Percentiles rank a stretch among this genome's conserved stretches.
phyloP scores from a whole-genome alignment of 2,888 invertebrate genomes.

The Mactromeris polynyma region DNA sequence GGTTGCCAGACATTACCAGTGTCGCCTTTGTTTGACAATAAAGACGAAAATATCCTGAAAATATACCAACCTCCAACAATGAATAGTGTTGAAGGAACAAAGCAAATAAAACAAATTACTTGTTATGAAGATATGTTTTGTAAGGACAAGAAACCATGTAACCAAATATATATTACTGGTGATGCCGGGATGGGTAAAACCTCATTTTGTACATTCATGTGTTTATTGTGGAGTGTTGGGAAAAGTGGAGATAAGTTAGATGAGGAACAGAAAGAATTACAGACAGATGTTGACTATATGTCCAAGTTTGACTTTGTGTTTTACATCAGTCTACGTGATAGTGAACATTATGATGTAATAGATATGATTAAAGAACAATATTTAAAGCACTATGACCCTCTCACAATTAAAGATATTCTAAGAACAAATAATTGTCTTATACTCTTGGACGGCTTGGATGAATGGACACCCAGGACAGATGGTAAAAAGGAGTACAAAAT shows the following conservation, averaged over 20 bases:
- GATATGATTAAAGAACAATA: neutral
- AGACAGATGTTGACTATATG: neutral
- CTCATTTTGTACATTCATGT: neutral
- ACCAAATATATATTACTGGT: neutral
- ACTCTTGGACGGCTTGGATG: neutral
- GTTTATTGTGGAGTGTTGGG: neutral
- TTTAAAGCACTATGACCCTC: neutral
- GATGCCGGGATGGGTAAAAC: neutral
- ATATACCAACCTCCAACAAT: neutral
- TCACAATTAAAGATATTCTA: neutral
- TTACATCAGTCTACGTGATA: neutral
- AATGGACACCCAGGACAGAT: neutral
- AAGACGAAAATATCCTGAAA: neutral
- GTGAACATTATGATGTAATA: neutral
- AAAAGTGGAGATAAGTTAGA: neutral
- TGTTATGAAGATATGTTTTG: neutral
- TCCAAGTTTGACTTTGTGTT: neutral
- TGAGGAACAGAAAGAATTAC: too few species aligned
- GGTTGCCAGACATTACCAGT: neutral
- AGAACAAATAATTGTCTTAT: conserved; percentile 3
- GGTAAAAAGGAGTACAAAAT: neutral
- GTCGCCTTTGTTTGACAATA: neutral
- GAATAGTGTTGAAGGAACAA: neutral
- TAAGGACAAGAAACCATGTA: neutral
- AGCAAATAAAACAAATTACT: neutral